Conservation (phyloP, 2,888 invertebrate genomes). For the Cybosia mesomella region DNA sequence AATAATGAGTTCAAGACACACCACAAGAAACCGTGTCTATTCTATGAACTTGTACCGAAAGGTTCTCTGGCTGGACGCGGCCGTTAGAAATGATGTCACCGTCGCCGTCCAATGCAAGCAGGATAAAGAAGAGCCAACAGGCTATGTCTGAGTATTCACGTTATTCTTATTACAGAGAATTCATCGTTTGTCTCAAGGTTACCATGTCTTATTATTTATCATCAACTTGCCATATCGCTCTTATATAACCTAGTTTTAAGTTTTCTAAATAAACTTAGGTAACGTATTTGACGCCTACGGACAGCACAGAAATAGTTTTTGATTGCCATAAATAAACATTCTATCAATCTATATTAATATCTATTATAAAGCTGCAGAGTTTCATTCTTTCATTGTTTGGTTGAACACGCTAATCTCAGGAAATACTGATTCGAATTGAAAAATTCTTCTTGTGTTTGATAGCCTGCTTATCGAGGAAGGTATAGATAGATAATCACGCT, state of each 20-base stretch:
- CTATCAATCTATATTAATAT: no score
- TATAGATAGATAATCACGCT: no score
- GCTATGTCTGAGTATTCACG: constrained; percentile 5
- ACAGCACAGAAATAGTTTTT: constrained; percentile 3
- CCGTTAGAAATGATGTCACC: constrained; percentile 16
- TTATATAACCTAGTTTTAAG: constrained; percentile 13
- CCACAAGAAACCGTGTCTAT: not conserved
- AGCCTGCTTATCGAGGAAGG: no score
- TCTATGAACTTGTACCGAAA: not conserved
- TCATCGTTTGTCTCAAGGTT: not conserved
- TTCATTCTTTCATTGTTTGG: no score
- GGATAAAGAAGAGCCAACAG: constrained; percentile 6
- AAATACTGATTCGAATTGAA: no score
- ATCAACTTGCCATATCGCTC: not conserved
- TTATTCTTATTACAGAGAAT: constrained; percentile 12
- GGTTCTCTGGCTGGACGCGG: not conserved
- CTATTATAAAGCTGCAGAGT: no score
- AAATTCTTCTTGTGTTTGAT: no score
- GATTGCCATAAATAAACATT: constrained; percentile 12
- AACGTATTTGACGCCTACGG: constrained; percentile 3
- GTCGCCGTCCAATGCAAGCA: not conserved
- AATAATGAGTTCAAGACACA: not conserved
- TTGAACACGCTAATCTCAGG: no score
- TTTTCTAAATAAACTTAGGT: constrained; percentile 15
- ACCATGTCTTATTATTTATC: not conserved